These are phyloP conservation scores for Alentia gelatinosa DNA, from an alignment of 2,888 invertebrate genomes.

Conservation along the genomic window DNA sequence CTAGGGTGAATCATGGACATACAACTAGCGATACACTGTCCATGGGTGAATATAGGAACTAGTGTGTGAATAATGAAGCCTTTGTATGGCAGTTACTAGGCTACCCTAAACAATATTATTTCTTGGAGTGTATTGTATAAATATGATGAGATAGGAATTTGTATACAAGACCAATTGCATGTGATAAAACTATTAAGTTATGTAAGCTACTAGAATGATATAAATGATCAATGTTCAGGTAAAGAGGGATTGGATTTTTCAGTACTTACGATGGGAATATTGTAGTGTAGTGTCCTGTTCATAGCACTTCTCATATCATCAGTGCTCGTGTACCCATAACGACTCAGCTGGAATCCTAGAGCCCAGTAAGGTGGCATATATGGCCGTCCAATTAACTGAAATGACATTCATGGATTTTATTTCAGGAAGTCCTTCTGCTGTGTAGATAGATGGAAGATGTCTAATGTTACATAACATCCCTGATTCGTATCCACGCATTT, in stretches of 20 bases:
- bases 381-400: slow-evolving; percentile 85
- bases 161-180: no score
- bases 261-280: slow-evolving; percentile 70
- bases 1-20: no score
- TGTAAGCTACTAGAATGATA: background rate
- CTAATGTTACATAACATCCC: background rate
- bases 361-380: slow-evolving; percentile 93
- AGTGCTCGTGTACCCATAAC: slow-evolving; percentile 82
- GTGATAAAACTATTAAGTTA: no score
- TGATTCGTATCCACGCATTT: background rate
- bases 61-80: no score
- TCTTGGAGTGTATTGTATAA: no score
- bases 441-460: background rate
- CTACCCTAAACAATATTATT: no score
- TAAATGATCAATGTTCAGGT: background rate
- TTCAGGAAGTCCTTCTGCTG: no score
- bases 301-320: slow-evolving; percentile 74
- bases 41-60: no score
- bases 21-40: no score
- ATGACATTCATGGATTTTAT: no score
- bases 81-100: no score
- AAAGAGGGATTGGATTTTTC: background rate
- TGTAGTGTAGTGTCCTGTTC: slow-evolving; percentile 71
- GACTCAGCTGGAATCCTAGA: slow-evolving; percentile 92
- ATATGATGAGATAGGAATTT: no score